Base-by-base conservation (phyloP, 2,797 vertebrate genomes). In the Melanotaenia trifasciata region DNA sequence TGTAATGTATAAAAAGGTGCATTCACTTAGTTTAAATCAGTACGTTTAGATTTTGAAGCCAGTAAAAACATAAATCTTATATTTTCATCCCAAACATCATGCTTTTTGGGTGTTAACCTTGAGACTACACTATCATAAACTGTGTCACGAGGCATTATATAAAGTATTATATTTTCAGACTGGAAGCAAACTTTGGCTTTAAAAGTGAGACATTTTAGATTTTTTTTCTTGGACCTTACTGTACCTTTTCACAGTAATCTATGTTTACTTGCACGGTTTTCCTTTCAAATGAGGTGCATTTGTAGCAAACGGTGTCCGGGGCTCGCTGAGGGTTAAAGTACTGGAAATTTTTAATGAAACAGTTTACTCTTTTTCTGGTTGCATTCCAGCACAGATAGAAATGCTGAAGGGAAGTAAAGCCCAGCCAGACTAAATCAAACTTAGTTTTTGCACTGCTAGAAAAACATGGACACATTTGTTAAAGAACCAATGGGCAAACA, bases 91-190 rank as follows among this genome's bases (percentile, higher is more conserved):
- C 18, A 1, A 0, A 5, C 11, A 1, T 13, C 4, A 14, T 26
- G 22, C 14, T 9, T 66, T 57, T 30, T 43, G n/a, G 33, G 30
- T 71, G 47, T 8, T 10, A 50, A n/a, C 36, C 1, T 40, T 5
- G 20, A 9, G 47, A 36, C 54, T 24, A 63, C 9, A 0, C 0
- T 2, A 10, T 0, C 36, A 26, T 22, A 30, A 61, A 40, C 24
- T 0, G 0, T 40, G 30, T 16, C 13, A 16, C 26, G 13, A 14
- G 18, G 12, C 10, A 0, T 33, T 10, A 26, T 1, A 16, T 28
- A 10, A 50, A 51, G 30, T 22, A 36, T 58, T n/a, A 12, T 20
- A 33, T 26, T 20, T 0, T 53, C 3, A 43, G 36, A 32, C 8
- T 50, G 36, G 64, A 51, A 18, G 12, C 32, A 33, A 24, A 7